phyloP scores from a whole-genome alignment of 2,797 vertebrate species.

The Synaphobranchus kaupii region DNA sequence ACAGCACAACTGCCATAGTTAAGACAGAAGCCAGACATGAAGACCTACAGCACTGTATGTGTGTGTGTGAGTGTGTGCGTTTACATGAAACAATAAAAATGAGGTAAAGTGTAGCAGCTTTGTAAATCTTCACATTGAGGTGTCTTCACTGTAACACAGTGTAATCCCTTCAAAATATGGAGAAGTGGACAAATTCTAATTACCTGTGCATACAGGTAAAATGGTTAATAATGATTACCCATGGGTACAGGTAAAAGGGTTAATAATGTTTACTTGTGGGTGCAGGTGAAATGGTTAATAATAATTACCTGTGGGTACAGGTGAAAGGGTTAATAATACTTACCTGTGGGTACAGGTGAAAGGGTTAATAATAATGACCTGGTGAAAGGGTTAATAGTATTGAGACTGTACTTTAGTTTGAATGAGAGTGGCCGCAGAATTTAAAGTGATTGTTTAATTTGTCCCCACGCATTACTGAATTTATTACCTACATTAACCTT shows the following conservation, averaged over 20 bases:
- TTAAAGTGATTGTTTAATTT: slow-evolving; percentile 42
- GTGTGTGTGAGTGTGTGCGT: neutral
- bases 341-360: neutral
- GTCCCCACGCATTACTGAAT: slow-evolving; percentile 42
- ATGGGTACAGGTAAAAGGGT: no score
- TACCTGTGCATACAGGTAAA: no score
- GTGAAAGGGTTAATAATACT: neutral
- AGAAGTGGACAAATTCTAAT: neutral
- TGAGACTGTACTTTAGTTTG: slow-evolving; percentile 6
- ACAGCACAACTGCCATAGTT: no score
- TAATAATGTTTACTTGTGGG: no score
- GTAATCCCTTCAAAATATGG: neutral
- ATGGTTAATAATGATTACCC: no score
- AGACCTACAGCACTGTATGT: no score
- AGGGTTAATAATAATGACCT: neutral
- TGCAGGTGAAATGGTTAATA: no score
- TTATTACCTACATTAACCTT: slow-evolving; percentile 50
- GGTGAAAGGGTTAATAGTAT: slow-evolving; percentile 8
- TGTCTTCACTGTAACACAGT: neutral
- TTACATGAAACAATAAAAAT: neutral
- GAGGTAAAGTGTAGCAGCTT: neutral
- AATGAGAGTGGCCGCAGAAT: slow-evolving; percentile 25
- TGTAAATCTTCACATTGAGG: neutral
- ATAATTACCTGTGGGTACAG: neutral
- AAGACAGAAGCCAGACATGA: no score